Evolutionary conservation across 2,888 invertebrate species (phyloP), one percentile per base, ranked within the genome.

Genomic region (Zygothrica quintamaculata): DNA sequence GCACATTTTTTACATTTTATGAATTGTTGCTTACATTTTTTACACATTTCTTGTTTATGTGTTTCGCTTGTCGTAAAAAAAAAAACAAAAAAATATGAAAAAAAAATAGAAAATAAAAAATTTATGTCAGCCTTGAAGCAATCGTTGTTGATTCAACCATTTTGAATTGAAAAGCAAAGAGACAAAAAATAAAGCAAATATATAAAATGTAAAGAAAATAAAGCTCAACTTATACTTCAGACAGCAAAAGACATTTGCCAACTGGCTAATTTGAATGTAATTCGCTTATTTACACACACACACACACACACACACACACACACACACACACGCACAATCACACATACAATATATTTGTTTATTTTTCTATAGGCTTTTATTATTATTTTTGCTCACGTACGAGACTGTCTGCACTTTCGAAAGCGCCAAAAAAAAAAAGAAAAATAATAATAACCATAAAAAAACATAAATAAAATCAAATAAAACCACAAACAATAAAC

Each of bases 261-360:
- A 33, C 16, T 18, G 47, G 72, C 77, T 81, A 81, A 79, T 81
- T 81, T 79, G 65, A 81, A 81, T 79, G 74, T 79, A 77, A 77
- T 77, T 77, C 76, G 51, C 26, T 52, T 22, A 22, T 22, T 22
- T 22, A 9, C n/a, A 9, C n/a, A 31, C n/a, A n/a, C n/a, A n/a
- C n/a, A n/a, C n/a, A n/a, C n/a, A n/a, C n/a, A n/a, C n/a, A n/a
- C n/a, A n/a, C n/a, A n/a, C n/a, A n/a, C n/a, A n/a, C n/a, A n/a
- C n/a, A n/a, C n/a, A n/a, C n/a, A n/a, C n/a, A n/a, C n/a, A n/a
- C n/a, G n/a, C n/a, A n/a, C n/a, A n/a, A n/a, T n/a, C n/a, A n/a
- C n/a, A n/a, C n/a, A n/a, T n/a, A n/a, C n/a, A n/a, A n/a, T 31
- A 11, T n/a, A 31, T 39, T 47, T 33, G 31, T 26, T 55, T 52